Conservation (phyloP, 2,113 vertebrate genomes). For the Drymodes brunneopygia region DNA sequence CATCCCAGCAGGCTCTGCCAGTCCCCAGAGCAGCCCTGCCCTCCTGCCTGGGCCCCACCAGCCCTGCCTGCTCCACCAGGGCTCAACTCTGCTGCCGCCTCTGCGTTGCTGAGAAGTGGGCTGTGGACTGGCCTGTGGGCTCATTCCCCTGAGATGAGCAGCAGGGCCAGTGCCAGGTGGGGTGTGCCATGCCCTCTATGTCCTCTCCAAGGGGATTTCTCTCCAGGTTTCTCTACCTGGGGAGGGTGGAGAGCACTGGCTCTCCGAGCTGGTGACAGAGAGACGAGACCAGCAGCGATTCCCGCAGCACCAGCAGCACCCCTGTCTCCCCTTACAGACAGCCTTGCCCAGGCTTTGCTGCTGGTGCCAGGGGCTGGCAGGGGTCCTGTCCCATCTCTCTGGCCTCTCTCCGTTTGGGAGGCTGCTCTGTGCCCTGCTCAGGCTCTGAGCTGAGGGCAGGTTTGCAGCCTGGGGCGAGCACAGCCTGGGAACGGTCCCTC, state of each 20-base stretch:
- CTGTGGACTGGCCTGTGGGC: rapidly evolving
- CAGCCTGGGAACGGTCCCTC: constrained; percentile 30
- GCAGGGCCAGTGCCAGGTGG: neutral
- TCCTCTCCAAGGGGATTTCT: neutral
- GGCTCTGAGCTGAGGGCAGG: neutral
- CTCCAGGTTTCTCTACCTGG: neutral
- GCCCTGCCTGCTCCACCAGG: neutral
- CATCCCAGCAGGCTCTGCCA: neutral
- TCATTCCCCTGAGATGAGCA: neutral
- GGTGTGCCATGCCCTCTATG: rapidly evolving
- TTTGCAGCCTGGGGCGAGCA: neutral
- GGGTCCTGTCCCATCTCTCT: rapidly evolving
- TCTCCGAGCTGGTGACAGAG: neutral
- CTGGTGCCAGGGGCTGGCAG: neutral
- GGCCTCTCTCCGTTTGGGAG: neutral
- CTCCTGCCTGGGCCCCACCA: neutral
- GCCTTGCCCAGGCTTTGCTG: rapidly evolving
- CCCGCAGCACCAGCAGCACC: neutral
- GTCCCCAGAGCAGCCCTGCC: neutral
- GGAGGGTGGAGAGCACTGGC: neutral
- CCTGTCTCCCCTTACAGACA: rapidly evolving
- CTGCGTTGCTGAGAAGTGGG: rapidly evolving
- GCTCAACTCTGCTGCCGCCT: neutral
- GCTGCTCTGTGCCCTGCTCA: neutral
- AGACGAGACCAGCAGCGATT: rapidly evolving